Base-by-base conservation (phyloP, 2,888 invertebrate species). In the Synergus itoensis region DNA sequence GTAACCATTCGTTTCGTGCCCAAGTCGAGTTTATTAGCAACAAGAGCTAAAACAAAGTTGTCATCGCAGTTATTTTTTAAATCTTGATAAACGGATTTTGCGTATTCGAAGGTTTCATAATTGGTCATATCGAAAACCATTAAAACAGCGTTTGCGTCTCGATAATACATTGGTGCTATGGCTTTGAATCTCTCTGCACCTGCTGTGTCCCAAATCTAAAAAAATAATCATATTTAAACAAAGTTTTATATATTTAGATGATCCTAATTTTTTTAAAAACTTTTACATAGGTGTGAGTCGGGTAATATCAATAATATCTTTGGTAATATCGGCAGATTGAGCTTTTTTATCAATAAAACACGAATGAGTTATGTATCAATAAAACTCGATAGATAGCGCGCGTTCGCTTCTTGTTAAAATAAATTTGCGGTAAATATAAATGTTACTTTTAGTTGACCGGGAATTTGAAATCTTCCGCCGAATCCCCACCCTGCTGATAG, bases 161-260 rank as follows among this genome's bases (percentile, higher is more conserved):
- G 93, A 91, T 98, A 98, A 91, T 98, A 98, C 97, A 98, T 97
- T 9, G 98, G 98, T 0, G 98, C 97, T 96, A 98, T 98, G 0
- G 98, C 96, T 81, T 96, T 94, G 91, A 98, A 98, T 76, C 97
- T 92, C 92, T 97, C 97, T 90, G 97, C 97, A 0, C 97, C 97
- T 0, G 97, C 97, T 0, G 97, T 97, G 92, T 97, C 97, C 97
- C 97, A 97, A 4, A 97, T 95, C 95, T 97, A 92, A 8, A 93
- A 87, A 81, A 90, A 28, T 3, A 90, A 82, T 16, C 48, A 48
- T 48, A 48, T 14, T 48, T 16, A 14, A 82, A 79, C 9, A 9
- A 16, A 62, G 69, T 62, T 4, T 48, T 45, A 4, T 14, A 45
- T 45, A 4, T 14, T 45, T 14, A 28, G 28, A 28, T 28, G 28